A percentile compares a stretch with the other conserved stretches of the same genome.
phyloP scores from a whole-genome alignment of 2,113 vertebrate species.

The Etheostoma cragini region DNA sequence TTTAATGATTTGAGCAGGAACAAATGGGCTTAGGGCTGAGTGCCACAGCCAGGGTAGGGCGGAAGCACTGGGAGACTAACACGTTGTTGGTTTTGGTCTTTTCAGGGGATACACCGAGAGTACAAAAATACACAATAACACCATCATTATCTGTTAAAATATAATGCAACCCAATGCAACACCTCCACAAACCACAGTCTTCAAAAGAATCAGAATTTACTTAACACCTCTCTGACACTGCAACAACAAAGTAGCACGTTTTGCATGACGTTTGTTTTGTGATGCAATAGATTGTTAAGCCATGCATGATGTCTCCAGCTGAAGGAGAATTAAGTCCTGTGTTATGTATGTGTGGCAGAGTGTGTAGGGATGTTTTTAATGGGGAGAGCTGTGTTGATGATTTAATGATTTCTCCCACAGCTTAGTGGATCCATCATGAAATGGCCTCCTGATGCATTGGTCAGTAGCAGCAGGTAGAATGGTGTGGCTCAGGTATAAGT shows the following conservation, averaged over 20 bases:
- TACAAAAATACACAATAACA: neutral
- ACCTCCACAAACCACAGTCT: neutral
- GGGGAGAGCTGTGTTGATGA: constrained; percentile 51
- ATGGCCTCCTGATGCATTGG: constrained; percentile 65
- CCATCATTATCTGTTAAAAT: neutral
- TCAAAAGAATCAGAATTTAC: neutral
- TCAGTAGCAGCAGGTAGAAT: constrained; percentile 78
- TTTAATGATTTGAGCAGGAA: neutral
- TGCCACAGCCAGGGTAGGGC: too few species aligned
- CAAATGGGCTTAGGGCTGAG: too few species aligned
- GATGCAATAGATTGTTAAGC: constrained; percentile 28
- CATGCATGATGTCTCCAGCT: neutral
- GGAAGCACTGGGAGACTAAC: too few species aligned
- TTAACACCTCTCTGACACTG: neutral
- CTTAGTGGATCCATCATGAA: constrained; percentile 76
- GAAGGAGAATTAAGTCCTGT: constrained; percentile 8
- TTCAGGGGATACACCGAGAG: neutral
- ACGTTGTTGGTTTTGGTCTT: neutral
- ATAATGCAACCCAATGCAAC: constrained; percentile 17
- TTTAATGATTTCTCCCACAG: constrained; percentile 69
- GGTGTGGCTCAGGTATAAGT: constrained; percentile 80
- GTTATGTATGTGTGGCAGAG: constrained; percentile 15
- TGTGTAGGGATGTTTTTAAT: constrained; percentile 21
- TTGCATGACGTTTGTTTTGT: constrained; percentile 1
- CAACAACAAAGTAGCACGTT: constrained; percentile 1